Evolutionary conservation across 2,113 vertebrate species (phyloP), one percentile per base, ranked within the genome.

Genomic region (Odobenus rosmarus): DNA sequence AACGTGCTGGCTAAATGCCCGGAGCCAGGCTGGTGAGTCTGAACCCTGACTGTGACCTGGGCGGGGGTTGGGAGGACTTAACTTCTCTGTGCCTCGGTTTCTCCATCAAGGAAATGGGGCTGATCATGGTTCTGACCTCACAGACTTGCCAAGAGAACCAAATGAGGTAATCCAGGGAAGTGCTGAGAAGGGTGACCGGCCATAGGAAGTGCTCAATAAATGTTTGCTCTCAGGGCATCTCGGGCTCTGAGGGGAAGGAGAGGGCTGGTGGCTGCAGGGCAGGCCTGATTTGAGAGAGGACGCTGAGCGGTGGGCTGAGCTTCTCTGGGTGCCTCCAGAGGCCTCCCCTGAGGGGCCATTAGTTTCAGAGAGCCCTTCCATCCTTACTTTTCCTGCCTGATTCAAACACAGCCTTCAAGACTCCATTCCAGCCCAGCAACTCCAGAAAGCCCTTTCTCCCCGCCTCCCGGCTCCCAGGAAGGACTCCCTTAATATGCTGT

Each of bases 71-170:
- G 33, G 33, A 53, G 13, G 19, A 77, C 33, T 80, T 57, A 53
- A 18, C 39, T 10, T 6, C 39, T n/a, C 81, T 80, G 23, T 88
- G 85, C 53, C 81, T 87, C 81, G 46, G 61, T 86, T 95, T 95
- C 53, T 74, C 49, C 92, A 62, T 88, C 36, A 5, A 67, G 13
- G 39, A 93, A 85, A 69, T 39, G 24, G 49, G 21, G 18, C 36
- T 64, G 42, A 36, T 24, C 11, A 51, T 71, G 33, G 61, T 74
- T 49, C 59, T 55, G 53, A 61, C 71, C 74, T 28, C 42, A 79
- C 10, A 51, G 93, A 5, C 10, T 46, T 14, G 8, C 49, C 42
- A 72, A 36, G 61, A 72, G 69, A 72, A 67, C 49, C 13, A 21
- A 80, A 31, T 0, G 13, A 62, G 4, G 72, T 77, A 21, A 64